Base-by-base conservation (phyloP, 2,113 vertebrate genomes). In the Eretmochelys imbricata region DNA sequence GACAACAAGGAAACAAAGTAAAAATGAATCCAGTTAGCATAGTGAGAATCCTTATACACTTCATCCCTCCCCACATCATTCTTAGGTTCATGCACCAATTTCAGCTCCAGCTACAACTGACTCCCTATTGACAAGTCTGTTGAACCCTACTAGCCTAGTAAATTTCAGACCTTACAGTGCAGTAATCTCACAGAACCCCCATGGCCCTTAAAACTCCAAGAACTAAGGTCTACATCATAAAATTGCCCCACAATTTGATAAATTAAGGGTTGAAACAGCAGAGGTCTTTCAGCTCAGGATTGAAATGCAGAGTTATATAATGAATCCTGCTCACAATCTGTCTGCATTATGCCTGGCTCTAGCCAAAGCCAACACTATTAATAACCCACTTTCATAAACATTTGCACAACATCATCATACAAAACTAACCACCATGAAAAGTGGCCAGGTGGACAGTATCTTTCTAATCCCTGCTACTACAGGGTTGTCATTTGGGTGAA, bases 271-370 rank as follows among this genome's bases (percentile, higher is more conserved):
- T 84, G 42, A 57, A 84, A 65, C 76, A 27, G 25, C 25, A 81
- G 80, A 89, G 31, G 16, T 82, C 38, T 38, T 42, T 75, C 76
- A 76, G 6, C 6, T 82, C 29, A 78, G 9, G n/a, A 49, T 2
- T 8, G 72, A 83, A 16, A 0, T 86, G 0, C 2, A 83, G 5
- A n/a, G 46, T 4, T 76, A 3, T 48, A 51, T 57, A 42, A n/a
- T 65, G 7, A 54, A 19, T 13, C 35, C 35, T 51, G 5, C 42
- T 88, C 19, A 11, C 3, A 10, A 29, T 31, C 38, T 51, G 12
- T 6, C 27, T 0, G 0, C 27, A 65, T 24, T 42, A 48, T 20
- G 16, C 7, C 48, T 48, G 50, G 29, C 20, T 5, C 62, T 25
- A 89, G 42, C 72, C 20, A 69, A 55, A 81, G 82, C 51, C 35